These are phyloP conservation scores for Meleagris gallopavo DNA, from an alignment of 2,113 vertebrate genomes.

Conservation along the genomic window DNA sequence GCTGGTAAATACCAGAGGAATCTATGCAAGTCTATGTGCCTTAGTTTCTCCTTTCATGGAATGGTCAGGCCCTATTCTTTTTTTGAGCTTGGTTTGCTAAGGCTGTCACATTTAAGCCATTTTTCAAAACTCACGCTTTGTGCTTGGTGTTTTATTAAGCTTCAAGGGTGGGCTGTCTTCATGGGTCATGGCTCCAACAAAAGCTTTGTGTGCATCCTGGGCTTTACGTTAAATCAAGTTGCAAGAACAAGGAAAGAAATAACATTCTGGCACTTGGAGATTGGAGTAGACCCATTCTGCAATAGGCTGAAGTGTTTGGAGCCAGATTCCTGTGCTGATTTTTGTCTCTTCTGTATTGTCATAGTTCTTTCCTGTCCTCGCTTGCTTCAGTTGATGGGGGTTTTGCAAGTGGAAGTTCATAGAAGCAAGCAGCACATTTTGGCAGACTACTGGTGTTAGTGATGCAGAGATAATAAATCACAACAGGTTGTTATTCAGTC, in stretches of 20 bases:
- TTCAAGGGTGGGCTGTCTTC: not conserved
- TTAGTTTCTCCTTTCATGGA: not conserved
- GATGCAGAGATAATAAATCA: slow-evolving; percentile 19
- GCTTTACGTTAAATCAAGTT: not conserved
- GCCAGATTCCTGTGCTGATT: not conserved
- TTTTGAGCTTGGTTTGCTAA: not conserved
- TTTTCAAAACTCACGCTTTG: not conserved
- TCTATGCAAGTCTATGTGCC: not conserved
- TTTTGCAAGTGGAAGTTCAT: slow-evolving; percentile 33
- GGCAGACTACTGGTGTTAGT: not conserved
- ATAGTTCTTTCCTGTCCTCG: not conserved
- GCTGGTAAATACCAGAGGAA: not conserved
- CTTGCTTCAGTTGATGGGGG: not conserved
- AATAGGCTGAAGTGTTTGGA: not conserved
- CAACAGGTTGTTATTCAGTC: slow-evolving; percentile 57
- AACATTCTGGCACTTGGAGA: not conserved
- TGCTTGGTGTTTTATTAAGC: not conserved
- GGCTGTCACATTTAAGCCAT: not conserved
- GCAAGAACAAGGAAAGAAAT: not conserved
- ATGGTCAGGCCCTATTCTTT: not conserved
- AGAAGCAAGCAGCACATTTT: slow-evolving; percentile 19
- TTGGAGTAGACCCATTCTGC: not conserved
- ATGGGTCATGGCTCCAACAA: not conserved
- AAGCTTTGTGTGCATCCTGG: not conserved
- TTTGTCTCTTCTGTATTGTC: not conserved